Base-by-base conservation (phyloP, 2,888 invertebrate species). In the Ashinkailepas kermadecensis region DNA sequence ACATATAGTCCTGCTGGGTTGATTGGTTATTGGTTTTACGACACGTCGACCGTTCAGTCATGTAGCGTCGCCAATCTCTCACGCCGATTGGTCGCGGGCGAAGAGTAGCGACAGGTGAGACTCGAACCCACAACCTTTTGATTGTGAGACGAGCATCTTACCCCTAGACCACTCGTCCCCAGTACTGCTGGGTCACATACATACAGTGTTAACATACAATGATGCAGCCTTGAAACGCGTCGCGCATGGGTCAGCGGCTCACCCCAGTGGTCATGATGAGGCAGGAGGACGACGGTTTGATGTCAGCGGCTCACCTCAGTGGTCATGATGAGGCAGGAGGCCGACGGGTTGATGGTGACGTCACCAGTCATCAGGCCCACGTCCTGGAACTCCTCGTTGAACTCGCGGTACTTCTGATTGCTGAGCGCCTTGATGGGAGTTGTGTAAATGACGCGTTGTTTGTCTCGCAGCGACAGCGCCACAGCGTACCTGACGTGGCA, bases 181-280 rank as follows among this genome's bases (percentile, higher is more conserved):
- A 4, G 39, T 39, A 1, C 39, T 4, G 4, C 39, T 39, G 4
- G 39, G 1, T 39, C 2, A 39, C 39, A 39, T 39, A 39, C 39
- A 39, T 4, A 39, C 39, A 39, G 39, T 39, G 39, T 4, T 39
- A 39, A 39, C 39, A 1, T 39, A 39, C 39, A 39, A 39, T 4
- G 39, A 4, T 39, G 39, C 39, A 39, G 39, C 39, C 39, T 39
- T 39, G 39, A 39, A 39, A 39, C 1, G 39, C 4, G 39, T 39
- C 39, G 39, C 39, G 39, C 39, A 39, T 39, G 39, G 4, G 39
- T 39, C 59, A 15, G 15, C 59, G 3, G 59, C 74, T 11, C 7
- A 74, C 74, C 90, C 99, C 99, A n/a, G 99, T 99, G 0, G 99
- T 99, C 99, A 99, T 99, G 84, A 99, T 97, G 65, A 99, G 91